These are phyloP conservation scores for Solenopsis invicta DNA, from an alignment of 1,140 invertebrate species.

Conservation along the genomic window DNA sequence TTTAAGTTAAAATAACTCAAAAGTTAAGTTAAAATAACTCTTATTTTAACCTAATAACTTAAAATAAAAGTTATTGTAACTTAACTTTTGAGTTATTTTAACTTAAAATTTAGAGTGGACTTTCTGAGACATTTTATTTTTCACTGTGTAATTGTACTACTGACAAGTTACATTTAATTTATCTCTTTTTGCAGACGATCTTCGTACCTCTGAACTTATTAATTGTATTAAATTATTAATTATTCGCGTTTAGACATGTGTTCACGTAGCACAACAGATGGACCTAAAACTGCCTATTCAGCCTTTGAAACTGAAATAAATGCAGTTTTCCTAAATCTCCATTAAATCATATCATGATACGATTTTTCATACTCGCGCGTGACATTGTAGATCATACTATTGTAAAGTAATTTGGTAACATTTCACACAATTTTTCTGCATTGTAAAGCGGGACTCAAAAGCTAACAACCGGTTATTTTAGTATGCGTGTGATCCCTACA, in stretches of 20 bases:
- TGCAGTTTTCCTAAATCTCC: slow-evolving; percentile 22
- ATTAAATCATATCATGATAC: background rate
- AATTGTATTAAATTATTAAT: background rate
- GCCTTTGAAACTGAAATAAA: slow-evolving; percentile 31
- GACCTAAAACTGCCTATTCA: background rate
- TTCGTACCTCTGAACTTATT: background rate
- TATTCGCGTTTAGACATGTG: background rate
- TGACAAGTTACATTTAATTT: background rate
- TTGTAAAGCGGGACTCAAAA: background rate
- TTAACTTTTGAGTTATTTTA: too few relatives aligned
- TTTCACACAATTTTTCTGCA: background rate
- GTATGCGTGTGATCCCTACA: background rate
- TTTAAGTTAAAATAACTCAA: too few relatives aligned
- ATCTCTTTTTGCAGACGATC: background rate
- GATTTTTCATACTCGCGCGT: background rate
- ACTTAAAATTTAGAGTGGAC: too few relatives aligned
- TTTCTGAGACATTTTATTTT: too few relatives aligned
- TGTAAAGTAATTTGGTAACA: background rate
- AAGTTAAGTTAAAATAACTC: too few relatives aligned
- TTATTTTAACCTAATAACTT: too few relatives aligned
- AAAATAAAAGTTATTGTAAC: too few relatives aligned
- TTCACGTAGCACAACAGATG: background rate
- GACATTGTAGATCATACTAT: slow-evolving; percentile 1
- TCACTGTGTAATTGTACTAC: background rate
- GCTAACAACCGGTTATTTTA: background rate